phyloP scores from a whole-genome alignment of 1,140 invertebrate genomes.

The Lasaia peninsularis region DNA sequence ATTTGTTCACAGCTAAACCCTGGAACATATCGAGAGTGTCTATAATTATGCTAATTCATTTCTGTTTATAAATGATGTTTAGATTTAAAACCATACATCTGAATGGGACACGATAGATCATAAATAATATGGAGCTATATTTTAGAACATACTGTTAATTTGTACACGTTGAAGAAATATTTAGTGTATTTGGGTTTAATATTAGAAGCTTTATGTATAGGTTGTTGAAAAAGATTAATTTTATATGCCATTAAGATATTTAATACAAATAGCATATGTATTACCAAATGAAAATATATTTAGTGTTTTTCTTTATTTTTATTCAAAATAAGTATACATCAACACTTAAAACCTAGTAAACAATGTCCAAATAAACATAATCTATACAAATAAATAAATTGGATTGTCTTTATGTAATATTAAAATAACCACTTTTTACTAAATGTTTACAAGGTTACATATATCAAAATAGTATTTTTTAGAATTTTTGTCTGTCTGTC shows the following conservation, averaged over 20 bases:
- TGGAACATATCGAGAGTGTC: slow-evolving; percentile 7
- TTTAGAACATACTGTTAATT: slow-evolving; percentile 4
- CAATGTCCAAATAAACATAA: too few species aligned
- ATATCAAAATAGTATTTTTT: too few species aligned
- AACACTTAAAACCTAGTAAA: too few species aligned
- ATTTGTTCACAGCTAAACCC: slow-evolving; percentile 8
- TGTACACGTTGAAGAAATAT: not conserved
- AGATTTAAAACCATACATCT: slow-evolving; percentile 10
- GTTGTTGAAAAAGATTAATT: not conserved
- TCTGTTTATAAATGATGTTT: slow-evolving; percentile 12
- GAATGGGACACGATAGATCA: slow-evolving; percentile 2
- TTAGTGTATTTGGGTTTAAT: not conserved
- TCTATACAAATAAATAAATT: too few species aligned
- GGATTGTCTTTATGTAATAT: too few species aligned
- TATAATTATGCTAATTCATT: slow-evolving; percentile 13
- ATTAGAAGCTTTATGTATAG: not conserved
- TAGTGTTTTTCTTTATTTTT: too few species aligned
- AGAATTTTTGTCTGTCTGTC: too few species aligned
- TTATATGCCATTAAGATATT: not conserved
- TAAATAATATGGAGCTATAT: slow-evolving; percentile 5
- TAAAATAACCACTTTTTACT: too few species aligned
- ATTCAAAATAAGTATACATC: too few species aligned
- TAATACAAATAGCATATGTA: too few species aligned
- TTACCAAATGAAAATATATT: too few species aligned
- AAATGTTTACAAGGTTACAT: too few species aligned